A percentile compares a stretch with the other conserved stretches of the same genome.
Evolutionary conservation across 1,140 invertebrate species (phyloP).

Genomic region (Pemphigus obesinymphae): DNA sequence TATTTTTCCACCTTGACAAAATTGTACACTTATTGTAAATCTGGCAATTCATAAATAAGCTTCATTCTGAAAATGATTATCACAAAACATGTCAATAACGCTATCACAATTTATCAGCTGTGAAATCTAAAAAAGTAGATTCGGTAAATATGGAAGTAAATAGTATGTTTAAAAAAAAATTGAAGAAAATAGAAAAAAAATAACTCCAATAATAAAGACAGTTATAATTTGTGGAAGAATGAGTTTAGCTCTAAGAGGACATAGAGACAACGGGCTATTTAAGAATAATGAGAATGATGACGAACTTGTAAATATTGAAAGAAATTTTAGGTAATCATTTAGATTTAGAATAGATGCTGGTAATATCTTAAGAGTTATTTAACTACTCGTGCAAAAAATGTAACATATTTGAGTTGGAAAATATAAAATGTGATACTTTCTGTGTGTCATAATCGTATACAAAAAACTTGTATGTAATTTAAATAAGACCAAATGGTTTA

Average conservation of each 20-base stretch:
- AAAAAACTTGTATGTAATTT: slow-evolving; percentile 34
- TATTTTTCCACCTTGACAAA: no score
- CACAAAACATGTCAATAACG: no score
- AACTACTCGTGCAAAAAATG: slow-evolving; percentile 40
- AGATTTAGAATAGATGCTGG: slow-evolving; percentile 44
- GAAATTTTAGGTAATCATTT: slow-evolving; percentile 45
- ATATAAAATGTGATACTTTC: slow-evolving; percentile 43
- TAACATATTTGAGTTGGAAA: slow-evolving; percentile 37
- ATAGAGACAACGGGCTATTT: slow-evolving; percentile 32
- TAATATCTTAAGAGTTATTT: slow-evolving; percentile 45
- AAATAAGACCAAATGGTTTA: slow-evolving; percentile 33
- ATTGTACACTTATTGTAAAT: no score
- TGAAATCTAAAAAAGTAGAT: neutral
- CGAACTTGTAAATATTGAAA: slow-evolving; percentile 40
- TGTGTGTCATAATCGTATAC: slow-evolving; percentile 40
- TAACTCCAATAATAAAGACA: slow-evolving; percentile 41
- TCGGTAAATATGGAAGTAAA: neutral
- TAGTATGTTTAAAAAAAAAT: neutral
- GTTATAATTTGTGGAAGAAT: slow-evolving; percentile 43
- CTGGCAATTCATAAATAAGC: no score
- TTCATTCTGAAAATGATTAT: no score
- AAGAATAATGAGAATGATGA: slow-evolving; percentile 39
- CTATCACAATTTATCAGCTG: neutral
- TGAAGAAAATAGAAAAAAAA: neutral
- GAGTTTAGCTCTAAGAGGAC: slow-evolving; percentile 39